These are phyloP conservation scores for Diadromus collaris DNA, from an alignment of 2,888 invertebrate species.

Conservation along the genomic window DNA sequence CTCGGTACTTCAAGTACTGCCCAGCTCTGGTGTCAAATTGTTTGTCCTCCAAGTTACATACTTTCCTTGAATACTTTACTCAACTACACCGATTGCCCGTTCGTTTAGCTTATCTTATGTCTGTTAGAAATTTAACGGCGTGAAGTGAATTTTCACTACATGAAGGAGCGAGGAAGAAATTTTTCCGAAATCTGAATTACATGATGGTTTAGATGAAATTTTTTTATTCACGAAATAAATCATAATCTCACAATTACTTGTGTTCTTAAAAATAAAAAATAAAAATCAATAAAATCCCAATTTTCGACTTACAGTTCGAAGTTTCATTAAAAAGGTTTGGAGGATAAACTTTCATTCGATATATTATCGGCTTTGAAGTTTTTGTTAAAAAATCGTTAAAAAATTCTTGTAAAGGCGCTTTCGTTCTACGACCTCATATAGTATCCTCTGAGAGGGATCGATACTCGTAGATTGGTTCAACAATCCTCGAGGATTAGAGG, in stretches of 20 bases:
- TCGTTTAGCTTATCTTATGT: background rate
- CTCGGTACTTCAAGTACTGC: no score
- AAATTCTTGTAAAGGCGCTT: background rate
- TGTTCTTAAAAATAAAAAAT: no score
- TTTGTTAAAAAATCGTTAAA: background rate
- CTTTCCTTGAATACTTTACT: no score
- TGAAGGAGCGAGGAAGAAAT: background rate
- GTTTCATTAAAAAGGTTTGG: background rate
- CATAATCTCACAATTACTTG: no score
- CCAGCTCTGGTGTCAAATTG: no score
- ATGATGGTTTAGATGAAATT: background rate
- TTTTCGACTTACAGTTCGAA: background rate
- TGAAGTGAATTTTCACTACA: background rate
- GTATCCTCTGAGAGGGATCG: conserved; percentile 9
- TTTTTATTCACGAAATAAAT: background rate
- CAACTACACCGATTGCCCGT: no score
- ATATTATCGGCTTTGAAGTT: background rate
- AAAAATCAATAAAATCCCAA: background rate
- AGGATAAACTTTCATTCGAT: background rate
- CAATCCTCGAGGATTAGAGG: conserved; percentile 18
- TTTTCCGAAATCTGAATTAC: no score
- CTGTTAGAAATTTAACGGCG: no score
- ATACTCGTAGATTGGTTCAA: conserved; percentile 32
- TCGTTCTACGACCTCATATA: background rate
- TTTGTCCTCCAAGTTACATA: no score